These are phyloP conservation scores for Phortica okadai DNA, from an alignment of 2,888 invertebrate genomes.

Conservation along the genomic window DNA sequence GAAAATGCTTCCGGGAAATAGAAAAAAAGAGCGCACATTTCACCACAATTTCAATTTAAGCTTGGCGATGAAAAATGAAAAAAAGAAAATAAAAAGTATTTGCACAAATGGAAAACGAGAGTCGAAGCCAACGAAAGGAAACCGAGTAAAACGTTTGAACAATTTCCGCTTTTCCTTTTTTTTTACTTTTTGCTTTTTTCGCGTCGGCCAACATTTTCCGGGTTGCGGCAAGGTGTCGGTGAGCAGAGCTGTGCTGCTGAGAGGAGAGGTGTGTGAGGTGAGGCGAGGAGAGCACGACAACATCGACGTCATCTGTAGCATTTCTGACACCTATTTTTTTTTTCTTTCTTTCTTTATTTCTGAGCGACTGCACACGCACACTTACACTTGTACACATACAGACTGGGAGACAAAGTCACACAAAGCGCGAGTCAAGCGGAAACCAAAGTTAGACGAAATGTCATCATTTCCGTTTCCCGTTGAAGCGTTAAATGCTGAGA, in stretches of 20 bases:
- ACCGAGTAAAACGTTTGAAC: slow-evolving; percentile 30
- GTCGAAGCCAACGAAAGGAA: slow-evolving; percentile 18
- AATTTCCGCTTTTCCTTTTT: slow-evolving; percentile 23
- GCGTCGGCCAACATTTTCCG: neutral
- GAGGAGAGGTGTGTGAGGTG: neutral
- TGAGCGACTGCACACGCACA: neutral
- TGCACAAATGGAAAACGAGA: neutral
- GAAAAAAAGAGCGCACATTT: slow-evolving; percentile 66
- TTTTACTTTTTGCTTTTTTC: slow-evolving; percentile 10
- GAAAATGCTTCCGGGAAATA: slow-evolving; percentile 56
- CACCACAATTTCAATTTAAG: slow-evolving; percentile 66
- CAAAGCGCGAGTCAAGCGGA: slow-evolving; percentile 6
- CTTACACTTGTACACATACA: neutral
- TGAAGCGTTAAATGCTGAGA: slow-evolving; percentile 5
- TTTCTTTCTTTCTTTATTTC: neutral
- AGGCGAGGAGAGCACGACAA: neutral
- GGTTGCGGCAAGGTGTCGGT: too few relatives aligned
- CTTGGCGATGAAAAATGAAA: slow-evolving; percentile 19
- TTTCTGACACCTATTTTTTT: slow-evolving; percentile 22
- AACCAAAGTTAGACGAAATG: slow-evolving; percentile 69
- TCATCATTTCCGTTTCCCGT: slow-evolving; percentile 67
- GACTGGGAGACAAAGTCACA: neutral
- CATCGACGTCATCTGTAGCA: neutral
- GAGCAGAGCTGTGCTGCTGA: neutral
- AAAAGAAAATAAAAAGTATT: slow-evolving; percentile 27